Percentiles rank a stretch among this genome's conserved stretches.
Conservation (phyloP, 1,140 invertebrate genomes). For the Drosophila kepulauana region DNA sequence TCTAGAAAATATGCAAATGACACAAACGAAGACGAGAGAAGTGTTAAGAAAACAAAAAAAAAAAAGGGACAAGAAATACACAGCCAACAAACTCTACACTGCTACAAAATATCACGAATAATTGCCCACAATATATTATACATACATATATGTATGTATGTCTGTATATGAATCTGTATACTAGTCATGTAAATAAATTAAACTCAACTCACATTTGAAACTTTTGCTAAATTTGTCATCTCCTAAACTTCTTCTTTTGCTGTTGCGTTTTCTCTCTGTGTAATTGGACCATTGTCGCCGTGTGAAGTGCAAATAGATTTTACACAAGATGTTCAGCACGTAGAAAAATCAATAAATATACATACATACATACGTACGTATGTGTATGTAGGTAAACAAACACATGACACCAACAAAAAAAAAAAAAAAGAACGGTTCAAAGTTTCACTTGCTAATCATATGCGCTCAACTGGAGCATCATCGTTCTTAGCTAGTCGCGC, state of each 20-base stretch:
- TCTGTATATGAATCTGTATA: too few species aligned
- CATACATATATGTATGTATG: too few species aligned
- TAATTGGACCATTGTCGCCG: conserved; percentile 69
- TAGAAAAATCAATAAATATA: conserved; percentile 28
- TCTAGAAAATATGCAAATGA: conserved; percentile 39
- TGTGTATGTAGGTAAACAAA: neutral
- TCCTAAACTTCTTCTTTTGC: neutral
- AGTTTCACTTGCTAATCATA: conserved; percentile 7
- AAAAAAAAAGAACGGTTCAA: too few species aligned
- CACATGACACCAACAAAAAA: neutral
- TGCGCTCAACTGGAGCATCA: neutral
- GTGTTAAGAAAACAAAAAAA: conserved; percentile 41
- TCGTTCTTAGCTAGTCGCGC: neutral
- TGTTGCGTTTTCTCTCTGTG: conserved; percentile 41
- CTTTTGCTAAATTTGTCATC: neutral
- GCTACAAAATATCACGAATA: conserved; percentile 1
- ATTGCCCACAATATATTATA: neutral
- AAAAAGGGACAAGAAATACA: conserved; percentile 25
- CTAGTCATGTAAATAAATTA: too few species aligned
- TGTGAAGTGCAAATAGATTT: conserved; percentile 72
- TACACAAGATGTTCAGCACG: conserved; percentile 27
- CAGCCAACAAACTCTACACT: conserved; percentile 32
- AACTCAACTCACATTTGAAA: too few species aligned
- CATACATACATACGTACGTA: neutral
- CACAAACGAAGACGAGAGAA: conserved; percentile 7